Evolutionary conservation across 2,113 vertebrate species (phyloP).

Genomic region (Erinaceus europaeus): DNA sequence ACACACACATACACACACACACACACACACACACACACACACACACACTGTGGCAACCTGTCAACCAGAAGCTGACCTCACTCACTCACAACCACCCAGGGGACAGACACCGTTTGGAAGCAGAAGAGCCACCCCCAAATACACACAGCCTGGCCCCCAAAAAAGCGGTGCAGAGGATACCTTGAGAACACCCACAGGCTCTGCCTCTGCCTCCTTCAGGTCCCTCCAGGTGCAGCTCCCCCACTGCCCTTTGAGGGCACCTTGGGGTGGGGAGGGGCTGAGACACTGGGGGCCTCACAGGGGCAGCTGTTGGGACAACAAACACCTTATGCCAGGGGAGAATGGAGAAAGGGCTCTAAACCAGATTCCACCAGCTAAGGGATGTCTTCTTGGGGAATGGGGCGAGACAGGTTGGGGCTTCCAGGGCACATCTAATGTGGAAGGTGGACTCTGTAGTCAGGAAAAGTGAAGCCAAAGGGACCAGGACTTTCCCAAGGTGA

Average conservation of each 20-base stretch:
- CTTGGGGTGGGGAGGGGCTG: not conserved
- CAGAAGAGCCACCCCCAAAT: not conserved
- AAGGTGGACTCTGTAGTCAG: not conserved
- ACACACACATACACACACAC: too few relatives aligned
- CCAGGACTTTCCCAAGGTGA: not conserved
- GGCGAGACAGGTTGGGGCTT: not conserved
- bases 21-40: too few relatives aligned
- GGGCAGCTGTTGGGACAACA: slow-evolving; percentile 60
- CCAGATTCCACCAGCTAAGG: not conserved
- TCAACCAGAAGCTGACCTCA: not conserved
- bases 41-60: too few relatives aligned
- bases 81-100: not conserved
- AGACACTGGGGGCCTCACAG: not conserved
- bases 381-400: not conserved
- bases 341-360: not conserved
- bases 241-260: not conserved
- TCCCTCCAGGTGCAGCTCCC: not conserved
- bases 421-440: not conserved
- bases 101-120: not conserved
- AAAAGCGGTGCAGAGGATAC: not conserved
- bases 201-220: not conserved
- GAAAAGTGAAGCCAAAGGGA: not conserved
- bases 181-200: too few relatives aligned
- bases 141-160: too few relatives aligned
- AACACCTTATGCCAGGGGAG: slow-evolving; percentile 6